Percentiles rank a stretch among this genome's conserved stretches.
phyloP scores from a whole-genome alignment of 2,888 invertebrate species.

The Argynnis bischoffii region DNA sequence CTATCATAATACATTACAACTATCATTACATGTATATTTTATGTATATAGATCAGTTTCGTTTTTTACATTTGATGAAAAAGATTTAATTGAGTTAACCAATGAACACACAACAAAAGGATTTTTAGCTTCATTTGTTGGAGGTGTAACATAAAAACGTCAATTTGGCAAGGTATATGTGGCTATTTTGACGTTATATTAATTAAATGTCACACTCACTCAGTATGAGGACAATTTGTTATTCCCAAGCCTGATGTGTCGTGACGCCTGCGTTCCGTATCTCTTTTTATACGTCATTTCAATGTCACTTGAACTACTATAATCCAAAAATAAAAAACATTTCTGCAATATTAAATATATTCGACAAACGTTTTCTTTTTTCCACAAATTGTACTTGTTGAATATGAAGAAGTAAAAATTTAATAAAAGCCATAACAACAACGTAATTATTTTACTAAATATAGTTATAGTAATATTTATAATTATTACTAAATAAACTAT shows the following conservation, averaged over 20 bases:
- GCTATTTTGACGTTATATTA: conserved; percentile 38
- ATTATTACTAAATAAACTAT: no score
- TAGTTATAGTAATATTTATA: no score
- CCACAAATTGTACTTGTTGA: no score
- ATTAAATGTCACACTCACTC: conserved; percentile 38
- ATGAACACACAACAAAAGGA: neutral
- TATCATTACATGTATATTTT: no score
- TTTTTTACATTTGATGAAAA: neutral
- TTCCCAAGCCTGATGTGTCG: conserved; percentile 53
- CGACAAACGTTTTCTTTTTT: neutral
- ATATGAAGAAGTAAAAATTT: no score
- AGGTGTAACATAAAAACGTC: conserved; percentile 23
- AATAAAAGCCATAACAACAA: no score
- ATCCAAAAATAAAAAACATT: conserved; percentile 40
- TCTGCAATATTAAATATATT: conserved; percentile 21
- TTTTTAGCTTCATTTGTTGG: neutral
- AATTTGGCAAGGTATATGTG: conserved; percentile 36
- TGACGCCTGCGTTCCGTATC: conserved; percentile 52
- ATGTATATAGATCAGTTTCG: no score
- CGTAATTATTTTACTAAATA: no score
- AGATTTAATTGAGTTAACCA: neutral
- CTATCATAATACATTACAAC: no score
- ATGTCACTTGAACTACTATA: conserved; percentile 56
- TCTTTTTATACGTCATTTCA: conserved; percentile 54
- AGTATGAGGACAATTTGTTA: conserved; percentile 51